Percentiles rank a stretch among this genome's conserved stretches.
Evolutionary conservation across 1,140 invertebrate genomes (phyloP).

Genomic region (Neotoxoptera formosana): DNA sequence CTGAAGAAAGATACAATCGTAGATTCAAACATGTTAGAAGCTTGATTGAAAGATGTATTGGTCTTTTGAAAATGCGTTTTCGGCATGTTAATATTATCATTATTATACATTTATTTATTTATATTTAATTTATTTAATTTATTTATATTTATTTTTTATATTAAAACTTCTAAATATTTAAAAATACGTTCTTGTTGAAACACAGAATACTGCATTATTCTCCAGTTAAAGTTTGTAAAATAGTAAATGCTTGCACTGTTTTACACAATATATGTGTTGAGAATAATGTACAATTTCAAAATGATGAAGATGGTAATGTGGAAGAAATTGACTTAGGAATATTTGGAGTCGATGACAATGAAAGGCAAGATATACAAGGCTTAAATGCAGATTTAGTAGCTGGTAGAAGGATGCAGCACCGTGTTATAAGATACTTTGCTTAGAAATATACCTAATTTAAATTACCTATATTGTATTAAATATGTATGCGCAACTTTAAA

Average conservation of each 20-base stretch:
- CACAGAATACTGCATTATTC: neutral
- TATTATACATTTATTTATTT: neutral
- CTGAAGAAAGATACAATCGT: neutral
- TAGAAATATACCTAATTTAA: neutral
- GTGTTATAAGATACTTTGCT: slow-evolving; percentile 17
- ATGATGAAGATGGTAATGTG: neutral
- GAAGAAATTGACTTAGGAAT: slow-evolving; percentile 11
- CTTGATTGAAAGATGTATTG: slow-evolving; percentile 24
- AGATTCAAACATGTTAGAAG: slow-evolving; percentile 16
- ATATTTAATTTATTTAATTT: too few relatives aligned
- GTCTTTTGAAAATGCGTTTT: slow-evolving; percentile 13
- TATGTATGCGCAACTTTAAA: slow-evolving; percentile 15
- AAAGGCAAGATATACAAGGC: neutral
- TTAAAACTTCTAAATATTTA: neutral
- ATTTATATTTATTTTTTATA: too few relatives aligned
- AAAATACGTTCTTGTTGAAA: slow-evolving; percentile 6
- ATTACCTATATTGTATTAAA: neutral
- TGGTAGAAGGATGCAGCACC: neutral
- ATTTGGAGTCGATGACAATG: neutral
- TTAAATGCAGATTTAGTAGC: neutral
- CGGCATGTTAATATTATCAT: neutral
- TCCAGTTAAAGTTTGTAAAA: neutral
- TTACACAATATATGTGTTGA: slow-evolving; percentile 10
- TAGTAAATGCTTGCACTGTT: neutral
- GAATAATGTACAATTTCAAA: neutral